Evolutionary conservation across 2,797 vertebrate species (phyloP).

Genomic region (Chelonia mydas): DNA sequence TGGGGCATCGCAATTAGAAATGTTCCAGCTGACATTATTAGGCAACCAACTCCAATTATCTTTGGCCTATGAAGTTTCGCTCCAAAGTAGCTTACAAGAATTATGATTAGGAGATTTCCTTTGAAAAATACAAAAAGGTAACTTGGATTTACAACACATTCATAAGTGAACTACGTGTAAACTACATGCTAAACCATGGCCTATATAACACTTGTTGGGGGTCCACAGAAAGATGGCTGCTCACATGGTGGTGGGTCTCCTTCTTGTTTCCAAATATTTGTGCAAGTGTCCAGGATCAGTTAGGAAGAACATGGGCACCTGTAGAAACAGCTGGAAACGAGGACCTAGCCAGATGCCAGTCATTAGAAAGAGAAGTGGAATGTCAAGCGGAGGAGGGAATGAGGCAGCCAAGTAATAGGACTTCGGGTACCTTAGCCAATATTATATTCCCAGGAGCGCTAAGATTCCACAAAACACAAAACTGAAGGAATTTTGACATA

Average conservation of each 20-base stretch:
- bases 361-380: neutral
- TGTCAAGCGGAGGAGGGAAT: neutral
- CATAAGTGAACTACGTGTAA: neutral
- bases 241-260: rapidly evolving
- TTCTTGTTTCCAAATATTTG: neutral
- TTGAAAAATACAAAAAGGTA: constrained; percentile 59
- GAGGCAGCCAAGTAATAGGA: neutral
- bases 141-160: neutral
- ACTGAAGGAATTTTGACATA: neutral
- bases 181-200: neutral
- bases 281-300: neutral
- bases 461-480: neutral
- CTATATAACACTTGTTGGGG: neutral
- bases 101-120: constrained; percentile 95
- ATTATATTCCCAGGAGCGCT: neutral
- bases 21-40: constrained; percentile 93
- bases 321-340: neutral
- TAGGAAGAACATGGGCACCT: neutral
- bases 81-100: constrained; percentile 95
- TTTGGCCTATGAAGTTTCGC: constrained; percentile 93
- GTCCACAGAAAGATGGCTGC: neutral
- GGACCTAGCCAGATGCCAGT: neutral
- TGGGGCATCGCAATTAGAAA: constrained; percentile 92
- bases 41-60: constrained; percentile 91
- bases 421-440: neutral